phyloP scores from a whole-genome alignment of 2,797 vertebrate species.

The Hemibagrus guttatus region DNA sequence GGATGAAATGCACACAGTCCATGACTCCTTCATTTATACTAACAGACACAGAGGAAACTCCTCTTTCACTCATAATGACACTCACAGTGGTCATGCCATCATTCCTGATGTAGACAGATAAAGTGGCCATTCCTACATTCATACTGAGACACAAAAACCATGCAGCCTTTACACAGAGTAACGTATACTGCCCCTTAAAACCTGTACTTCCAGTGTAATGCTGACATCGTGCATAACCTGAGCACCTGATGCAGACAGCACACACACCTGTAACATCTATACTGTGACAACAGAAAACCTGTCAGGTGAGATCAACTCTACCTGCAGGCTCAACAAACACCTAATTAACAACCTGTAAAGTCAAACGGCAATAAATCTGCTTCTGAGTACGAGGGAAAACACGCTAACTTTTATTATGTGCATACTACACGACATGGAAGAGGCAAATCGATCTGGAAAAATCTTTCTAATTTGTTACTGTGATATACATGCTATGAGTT shows the following conservation, averaged over 20 bases:
- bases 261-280: neutral
- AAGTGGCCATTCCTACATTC: neutral
- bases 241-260: neutral
- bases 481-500: neutral
- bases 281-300: slow-evolving; percentile 24
- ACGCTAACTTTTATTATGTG: no score
- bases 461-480: neutral
- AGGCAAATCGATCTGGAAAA: neutral
- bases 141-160: neutral
- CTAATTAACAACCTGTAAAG: neutral
- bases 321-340: neutral
- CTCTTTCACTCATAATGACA: neutral
- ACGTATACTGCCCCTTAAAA: neutral
- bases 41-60: neutral
- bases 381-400: neutral
- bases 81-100: neutral
- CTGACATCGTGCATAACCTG: slow-evolving; percentile 3
- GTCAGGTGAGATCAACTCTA: slow-evolving; percentile 20
- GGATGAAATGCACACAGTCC: neutral
- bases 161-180: neutral
- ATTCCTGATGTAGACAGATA: neutral
- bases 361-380: neutral
- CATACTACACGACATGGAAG: neutral
- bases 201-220: neutral
- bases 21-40: neutral